Evolutionary conservation across 2,797 vertebrate species (phyloP), one percentile per base, ranked within the genome.

Genomic region (Urosaurus nigricauda): DNA sequence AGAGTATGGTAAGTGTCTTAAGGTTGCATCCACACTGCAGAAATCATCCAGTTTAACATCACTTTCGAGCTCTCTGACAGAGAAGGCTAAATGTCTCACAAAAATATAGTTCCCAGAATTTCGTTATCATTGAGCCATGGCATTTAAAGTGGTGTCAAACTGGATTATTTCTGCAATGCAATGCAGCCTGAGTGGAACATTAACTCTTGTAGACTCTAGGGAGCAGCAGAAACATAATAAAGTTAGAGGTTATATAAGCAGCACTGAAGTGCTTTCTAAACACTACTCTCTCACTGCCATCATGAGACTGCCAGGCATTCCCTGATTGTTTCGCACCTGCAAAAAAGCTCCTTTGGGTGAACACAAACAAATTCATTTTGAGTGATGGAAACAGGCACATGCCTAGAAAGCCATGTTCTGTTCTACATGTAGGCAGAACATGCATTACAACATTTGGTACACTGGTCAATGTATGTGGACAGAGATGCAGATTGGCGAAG

Each of bases 201-300:
- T 74, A 40, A 74, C 37, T 75, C 19, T 43, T 74, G 71, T 40
- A 74, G 32, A 43, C 37, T 24, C 40, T 40, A 43, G 58, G 60
- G 37, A 63, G 37, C 21, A 63, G 32, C 77, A 63, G 56, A 77
- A 40, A 60, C 40, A 85, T 71, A 35, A 84, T 85, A 40, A 74
- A 74, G 53, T 85, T 84, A 88, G 65, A 74, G 60, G 13, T 51
- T 51, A 83, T 17, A 32, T 73, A 92, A 90, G 81, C 11, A 86
- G 29, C 24, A 83, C 82, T 56, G 85, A 84, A 83, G 43, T 53
- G 73, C 71, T 65, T 60, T 43, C 71, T 37, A 85, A 91, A 83
- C 35, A 43, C 21, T 89, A 74, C 79, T 88, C 82, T 21, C 53
- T 56, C 1, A 32, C 24, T 21, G 26, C 53, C 40, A 7, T 63